Percentiles rank a stretch among this genome's conserved stretches.
Evolutionary conservation across 2,797 vertebrate genomes (phyloP).

Genomic region (Diglossa cyanea): DNA sequence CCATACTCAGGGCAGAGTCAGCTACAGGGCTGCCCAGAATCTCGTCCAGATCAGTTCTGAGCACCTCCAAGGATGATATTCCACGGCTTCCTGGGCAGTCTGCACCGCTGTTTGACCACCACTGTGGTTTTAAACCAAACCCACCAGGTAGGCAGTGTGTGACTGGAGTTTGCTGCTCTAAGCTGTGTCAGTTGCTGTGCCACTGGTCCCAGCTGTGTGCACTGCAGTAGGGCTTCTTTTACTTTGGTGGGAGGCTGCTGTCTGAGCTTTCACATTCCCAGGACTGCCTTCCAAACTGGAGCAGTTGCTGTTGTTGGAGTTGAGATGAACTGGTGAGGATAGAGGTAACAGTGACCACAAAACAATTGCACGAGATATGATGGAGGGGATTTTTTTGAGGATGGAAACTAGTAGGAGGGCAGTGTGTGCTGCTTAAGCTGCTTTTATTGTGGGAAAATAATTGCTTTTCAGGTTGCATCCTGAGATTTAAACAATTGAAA

Average conservation of each 20-base stretch:
- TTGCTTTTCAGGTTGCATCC: neutral
- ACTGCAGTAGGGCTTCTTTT: rapidly evolving
- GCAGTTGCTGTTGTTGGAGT: neutral
- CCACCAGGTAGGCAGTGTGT: neutral
- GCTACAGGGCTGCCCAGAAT: neutral
- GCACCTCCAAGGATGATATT: neutral
- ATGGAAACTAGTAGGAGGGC: neutral
- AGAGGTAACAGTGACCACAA: neutral
- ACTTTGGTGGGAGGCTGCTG: neutral
- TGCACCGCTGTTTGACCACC: neutral
- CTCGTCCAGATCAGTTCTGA: neutral
- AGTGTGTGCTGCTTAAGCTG: neutral
- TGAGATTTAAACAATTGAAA: neutral
- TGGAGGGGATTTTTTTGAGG: neutral
- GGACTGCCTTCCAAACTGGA: neutral
- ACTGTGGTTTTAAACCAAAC: neutral
- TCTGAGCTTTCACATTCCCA: neutral
- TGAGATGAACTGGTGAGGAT: neutral
- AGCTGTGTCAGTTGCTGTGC: neutral
- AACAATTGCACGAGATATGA: rapidly evolving
- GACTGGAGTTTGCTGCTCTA: neutral
- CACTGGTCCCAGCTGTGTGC: neutral
- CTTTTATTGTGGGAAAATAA: neutral
- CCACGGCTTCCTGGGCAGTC: neutral
- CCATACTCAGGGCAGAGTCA: neutral